Percentiles rank a stretch among this genome's conserved stretches.
Evolutionary conservation across 2,113 vertebrate species (phyloP).

Genomic region (Bufo gargarizans): DNA sequence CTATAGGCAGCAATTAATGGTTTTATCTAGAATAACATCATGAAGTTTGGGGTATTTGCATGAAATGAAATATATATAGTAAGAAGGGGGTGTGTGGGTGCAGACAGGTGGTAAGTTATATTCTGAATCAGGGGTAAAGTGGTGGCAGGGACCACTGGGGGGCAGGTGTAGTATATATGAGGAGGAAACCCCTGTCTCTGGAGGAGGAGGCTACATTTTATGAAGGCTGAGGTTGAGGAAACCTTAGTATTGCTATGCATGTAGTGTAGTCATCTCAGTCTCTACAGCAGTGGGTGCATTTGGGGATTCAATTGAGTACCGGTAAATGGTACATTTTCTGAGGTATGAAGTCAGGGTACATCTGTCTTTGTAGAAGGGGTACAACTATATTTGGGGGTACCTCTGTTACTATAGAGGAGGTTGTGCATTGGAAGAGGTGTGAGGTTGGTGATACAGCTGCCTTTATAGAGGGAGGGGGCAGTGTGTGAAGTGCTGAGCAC

Average conservation of each 20-base stretch:
- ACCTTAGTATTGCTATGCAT: not conserved
- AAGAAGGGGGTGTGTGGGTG: not conserved
- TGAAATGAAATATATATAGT: not conserved
- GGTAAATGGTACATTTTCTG: not conserved
- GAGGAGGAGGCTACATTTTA: not conserved
- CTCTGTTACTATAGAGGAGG: not conserved
- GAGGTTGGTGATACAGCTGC: not conserved
- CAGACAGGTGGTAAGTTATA: not conserved
- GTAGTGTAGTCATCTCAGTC: no score
- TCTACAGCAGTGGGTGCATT: no score
- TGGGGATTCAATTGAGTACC: no score
- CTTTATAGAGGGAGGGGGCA: not conserved
- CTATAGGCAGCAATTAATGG: not conserved
- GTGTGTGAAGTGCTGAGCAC: not conserved
- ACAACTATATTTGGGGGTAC: not conserved
- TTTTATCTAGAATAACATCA: not conserved
- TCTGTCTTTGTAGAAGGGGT: not conserved
- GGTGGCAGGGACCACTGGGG: not conserved
- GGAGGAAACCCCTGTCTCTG: not conserved
- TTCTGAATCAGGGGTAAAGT: not conserved
- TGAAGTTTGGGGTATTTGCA: not conserved
- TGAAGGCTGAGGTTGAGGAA: not conserved
- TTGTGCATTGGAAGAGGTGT: not conserved
- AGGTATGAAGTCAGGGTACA: not conserved
- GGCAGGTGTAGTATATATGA: not conserved